A percentile compares a stretch with the other conserved stretches of the same genome.
phyloP scores from a whole-genome alignment of 1,140 invertebrate species.

The Oncopodura yosiiana region DNA sequence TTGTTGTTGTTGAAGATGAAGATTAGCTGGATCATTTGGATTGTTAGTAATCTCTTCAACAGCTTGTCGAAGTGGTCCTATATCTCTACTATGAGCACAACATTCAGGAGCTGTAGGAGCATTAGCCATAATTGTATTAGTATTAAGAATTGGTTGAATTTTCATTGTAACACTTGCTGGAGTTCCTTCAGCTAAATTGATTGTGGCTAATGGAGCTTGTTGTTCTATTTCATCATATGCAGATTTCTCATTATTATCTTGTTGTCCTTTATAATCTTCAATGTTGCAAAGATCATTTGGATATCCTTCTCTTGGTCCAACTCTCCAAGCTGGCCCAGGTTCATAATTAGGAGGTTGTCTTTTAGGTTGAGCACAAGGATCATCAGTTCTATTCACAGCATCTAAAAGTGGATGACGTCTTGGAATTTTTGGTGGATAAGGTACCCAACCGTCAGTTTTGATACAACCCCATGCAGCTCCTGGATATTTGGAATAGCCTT shows the following conservation, averaged over 20 bases:
- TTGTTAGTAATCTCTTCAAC: conserved; percentile 8
- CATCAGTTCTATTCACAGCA: conserved; percentile 28
- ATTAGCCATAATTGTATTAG: background rate
- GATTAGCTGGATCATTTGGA: too few relatives aligned
- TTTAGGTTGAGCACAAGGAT: conserved; percentile 30
- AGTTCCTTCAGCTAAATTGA: conserved; percentile 22
- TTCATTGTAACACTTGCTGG: conserved; percentile 14
- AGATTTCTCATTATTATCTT: background rate
- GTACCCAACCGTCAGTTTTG: conserved; percentile 24
- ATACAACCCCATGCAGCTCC: conserved; percentile 16
- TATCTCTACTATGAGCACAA: conserved; percentile 15
- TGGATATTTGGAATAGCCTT: too few relatives aligned
- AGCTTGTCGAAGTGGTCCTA: conserved; percentile 13
- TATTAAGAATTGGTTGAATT: background rate
- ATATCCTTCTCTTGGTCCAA: conserved; percentile 27
- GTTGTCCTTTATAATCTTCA: conserved; percentile 18
- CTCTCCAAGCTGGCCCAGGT: background rate
- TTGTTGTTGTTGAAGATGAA: too few relatives aligned
- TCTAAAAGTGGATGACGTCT: conserved; percentile 28
- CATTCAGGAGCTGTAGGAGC: conserved; percentile 18
- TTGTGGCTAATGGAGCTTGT: conserved; percentile 1
- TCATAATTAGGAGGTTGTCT: conserved; percentile 19
- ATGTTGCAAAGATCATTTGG: conserved; percentile 29
- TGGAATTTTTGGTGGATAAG: conserved; percentile 26
- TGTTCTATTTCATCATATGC: background rate